A percentile compares a stretch with the other conserved stretches of the same genome.
These are phyloP conservation scores for Caenorhabditis sinica DNA, from an alignment of 2,888 invertebrate genomes.

Conservation along the genomic window DNA sequence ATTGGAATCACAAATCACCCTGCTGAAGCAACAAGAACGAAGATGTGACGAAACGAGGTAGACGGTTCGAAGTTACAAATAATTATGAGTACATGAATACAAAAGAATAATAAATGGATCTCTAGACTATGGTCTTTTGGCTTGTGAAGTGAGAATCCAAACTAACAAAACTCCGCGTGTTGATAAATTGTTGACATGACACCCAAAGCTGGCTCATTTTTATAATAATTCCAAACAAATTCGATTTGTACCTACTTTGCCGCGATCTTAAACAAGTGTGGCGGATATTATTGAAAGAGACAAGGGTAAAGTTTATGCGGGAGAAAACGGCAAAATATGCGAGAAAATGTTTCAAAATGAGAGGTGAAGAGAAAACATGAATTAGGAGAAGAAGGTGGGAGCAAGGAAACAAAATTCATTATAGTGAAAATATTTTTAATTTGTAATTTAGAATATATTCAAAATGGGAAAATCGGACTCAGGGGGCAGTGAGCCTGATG, in stretches of 20 bases:
- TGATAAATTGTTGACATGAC: not conserved
- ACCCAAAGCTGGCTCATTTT: not conserved
- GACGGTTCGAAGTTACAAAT: not conserved
- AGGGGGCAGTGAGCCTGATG: no score
- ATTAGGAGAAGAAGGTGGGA: not conserved
- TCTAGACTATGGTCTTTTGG: not conserved
- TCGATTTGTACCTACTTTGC: not conserved
- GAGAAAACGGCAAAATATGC: not conserved
- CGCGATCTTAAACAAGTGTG: not conserved
- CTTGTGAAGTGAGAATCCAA: not conserved
- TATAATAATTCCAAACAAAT: not conserved
- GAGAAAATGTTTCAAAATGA: not conserved
- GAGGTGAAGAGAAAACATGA: not conserved
- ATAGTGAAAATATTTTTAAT: no score
- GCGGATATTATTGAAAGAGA: not conserved
- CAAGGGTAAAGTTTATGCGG: not conserved
- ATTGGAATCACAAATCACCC: slow-evolving; percentile 7
- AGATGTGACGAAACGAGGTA: not conserved
- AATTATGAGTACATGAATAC: slow-evolving; percentile 3
- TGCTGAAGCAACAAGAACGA: no score
- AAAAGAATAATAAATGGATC: not conserved
- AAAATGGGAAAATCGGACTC: no score
- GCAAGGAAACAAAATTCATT: not conserved
- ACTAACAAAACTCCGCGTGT: not conserved
- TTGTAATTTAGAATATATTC: no score